Evolutionary conservation across 1,140 invertebrate genomes (phyloP).

Genomic region (Colletes latitarsis): DNA sequence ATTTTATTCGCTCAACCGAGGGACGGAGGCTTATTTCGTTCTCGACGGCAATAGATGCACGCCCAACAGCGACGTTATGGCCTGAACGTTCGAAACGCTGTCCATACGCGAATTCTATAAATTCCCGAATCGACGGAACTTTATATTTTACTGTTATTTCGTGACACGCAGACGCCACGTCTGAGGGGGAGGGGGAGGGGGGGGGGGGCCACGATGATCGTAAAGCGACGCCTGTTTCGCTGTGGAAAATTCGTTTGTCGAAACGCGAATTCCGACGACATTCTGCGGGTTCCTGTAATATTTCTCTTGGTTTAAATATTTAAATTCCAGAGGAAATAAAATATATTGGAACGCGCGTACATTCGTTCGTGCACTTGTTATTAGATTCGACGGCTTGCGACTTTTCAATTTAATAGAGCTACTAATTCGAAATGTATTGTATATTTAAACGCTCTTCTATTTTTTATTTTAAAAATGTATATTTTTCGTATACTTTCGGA

Average conservation of each 20-base stretch:
- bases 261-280: neutral
- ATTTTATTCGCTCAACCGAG: conserved; percentile 5
- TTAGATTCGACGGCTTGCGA: too few species aligned
- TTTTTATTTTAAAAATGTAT: too few species aligned
- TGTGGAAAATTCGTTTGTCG: conserved; percentile 28
- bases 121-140: conserved; percentile 26
- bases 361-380: too few species aligned
- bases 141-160: conserved; percentile 5
- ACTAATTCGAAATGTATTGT: too few species aligned
- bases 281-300: neutral
- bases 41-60: neutral
- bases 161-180: neutral
- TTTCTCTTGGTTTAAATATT: neutral
- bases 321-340: too few species aligned
- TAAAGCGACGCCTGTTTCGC: conserved; percentile 14
- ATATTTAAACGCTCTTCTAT: too few species aligned
- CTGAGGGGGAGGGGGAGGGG: too few species aligned
- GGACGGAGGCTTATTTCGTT: conserved; percentile 11
- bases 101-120: conserved; percentile 31
- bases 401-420: too few species aligned
- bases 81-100: neutral
- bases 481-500: too few species aligned
- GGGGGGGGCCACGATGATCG: too few species aligned
- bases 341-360: too few species aligned
- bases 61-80: neutral